Evolutionary conservation across 2,888 invertebrate genomes (phyloP), one percentile per base, ranked within the genome.

Genomic region (Xiphydria camelus): DNA sequence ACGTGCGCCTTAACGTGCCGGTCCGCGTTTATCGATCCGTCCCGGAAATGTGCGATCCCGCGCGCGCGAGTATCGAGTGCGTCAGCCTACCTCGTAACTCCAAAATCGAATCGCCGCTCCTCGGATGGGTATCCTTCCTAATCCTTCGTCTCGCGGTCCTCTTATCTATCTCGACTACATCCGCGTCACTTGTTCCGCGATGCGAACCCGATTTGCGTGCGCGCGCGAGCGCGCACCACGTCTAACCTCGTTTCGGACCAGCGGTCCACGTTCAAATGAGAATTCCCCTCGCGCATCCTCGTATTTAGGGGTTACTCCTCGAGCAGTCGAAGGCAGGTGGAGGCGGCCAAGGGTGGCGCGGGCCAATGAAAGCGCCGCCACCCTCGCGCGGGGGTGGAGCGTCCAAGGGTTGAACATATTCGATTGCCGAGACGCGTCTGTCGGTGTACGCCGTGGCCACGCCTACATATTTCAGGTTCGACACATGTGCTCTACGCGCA

Each of bases 381-480:
- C 49, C 48, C 59, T 62, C 55, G 56, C 59, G 62, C 55, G 67
- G 58, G 68, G 70, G 70, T 68, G 70, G 70, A 70, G 70, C 68
- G 51, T 60, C 49, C 52, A 58, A 51, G 70, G 66, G 68, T 62
- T 62, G 70, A 75, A 73, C 75, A 75, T 75, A 75, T 75, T 75
- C 73, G 59, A 59, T 65, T 65, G 71, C 68, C 67, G 72, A 61
- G 62, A 64, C 55, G 73, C 73, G 73, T 75, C 75, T 74, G 75
- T 61, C 72, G 66, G 61, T 62, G 56, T 21, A 51, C 58, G 45
- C 57, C 56, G 56, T 67, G 63, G 70, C 75, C 75, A 73, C 75
- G 75, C 75, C 75, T 75, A 74, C 73, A 75, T 74, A 75, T 75
- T 75, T 75, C 68, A 72, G 62, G 65, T 73, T 75, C 74, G 74